phyloP scores from a whole-genome alignment of 2,797 vertebrate species.

The Erethizon dorsatum region DNA sequence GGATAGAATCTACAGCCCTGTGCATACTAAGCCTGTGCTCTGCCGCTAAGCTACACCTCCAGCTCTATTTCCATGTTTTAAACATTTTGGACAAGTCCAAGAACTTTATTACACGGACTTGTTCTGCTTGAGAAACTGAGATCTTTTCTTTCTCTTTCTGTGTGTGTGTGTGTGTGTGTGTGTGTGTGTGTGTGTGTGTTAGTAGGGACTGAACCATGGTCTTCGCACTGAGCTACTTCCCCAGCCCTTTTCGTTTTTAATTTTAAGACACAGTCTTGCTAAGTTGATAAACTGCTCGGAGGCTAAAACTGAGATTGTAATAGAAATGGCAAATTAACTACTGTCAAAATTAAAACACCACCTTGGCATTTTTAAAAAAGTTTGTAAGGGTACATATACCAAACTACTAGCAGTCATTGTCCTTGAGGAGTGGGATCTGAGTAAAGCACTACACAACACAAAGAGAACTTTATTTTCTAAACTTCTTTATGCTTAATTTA shows the following conservation, averaged over 20 bases:
- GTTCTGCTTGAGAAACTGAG: slow-evolving; percentile 17
- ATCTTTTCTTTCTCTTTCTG: neutral
- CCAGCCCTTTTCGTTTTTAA: neutral
- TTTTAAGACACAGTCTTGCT: neutral
- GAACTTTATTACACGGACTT: slow-evolving; percentile 6
- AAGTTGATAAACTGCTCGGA: neutral
- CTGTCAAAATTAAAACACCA: slow-evolving; percentile 47
- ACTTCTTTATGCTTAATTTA: neutral
- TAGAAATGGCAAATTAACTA: slow-evolving; percentile 46
- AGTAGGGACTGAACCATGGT: neutral
- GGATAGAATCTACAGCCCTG: neutral
- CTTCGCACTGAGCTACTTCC: neutral
- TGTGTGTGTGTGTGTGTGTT: neutral
- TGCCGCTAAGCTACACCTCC: neutral
- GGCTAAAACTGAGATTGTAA: neutral
- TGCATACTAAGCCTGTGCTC: neutral
- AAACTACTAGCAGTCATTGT: slow-evolving; percentile 24
- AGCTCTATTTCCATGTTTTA: slow-evolving; percentile 2
- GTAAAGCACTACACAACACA: neutral
- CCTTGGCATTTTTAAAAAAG: neutral
- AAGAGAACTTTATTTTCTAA: slow-evolving; percentile 51
- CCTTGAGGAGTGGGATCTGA: neutral
- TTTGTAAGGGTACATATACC: neutral
- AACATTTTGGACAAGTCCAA: slow-evolving; percentile 30
- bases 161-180: neutral